Evolutionary conservation across 2,888 invertebrate genomes (phyloP).

Genomic region (Cephus rjabovi): DNA sequence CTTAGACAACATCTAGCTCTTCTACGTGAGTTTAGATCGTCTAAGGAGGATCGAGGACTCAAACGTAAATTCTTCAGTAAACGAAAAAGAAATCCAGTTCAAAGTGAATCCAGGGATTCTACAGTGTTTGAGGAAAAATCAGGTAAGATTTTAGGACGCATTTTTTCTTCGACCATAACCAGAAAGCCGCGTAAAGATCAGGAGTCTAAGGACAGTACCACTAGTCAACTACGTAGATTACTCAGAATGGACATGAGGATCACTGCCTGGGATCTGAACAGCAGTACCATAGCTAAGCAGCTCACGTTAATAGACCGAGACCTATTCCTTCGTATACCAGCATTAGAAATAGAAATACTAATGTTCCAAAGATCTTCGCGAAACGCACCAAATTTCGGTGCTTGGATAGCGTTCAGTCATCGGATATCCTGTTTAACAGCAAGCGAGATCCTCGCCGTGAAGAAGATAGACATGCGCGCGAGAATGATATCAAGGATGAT

Average conservation of each 20-base stretch:
- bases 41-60: constrained; percentile 20
- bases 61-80: constrained; percentile 36
- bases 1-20: constrained; percentile 58
- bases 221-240: constrained; percentile 58
- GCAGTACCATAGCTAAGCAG: constrained; percentile 68
- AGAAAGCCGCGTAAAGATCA: constrained; percentile 17
- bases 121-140: constrained; percentile 32
- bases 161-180: constrained; percentile 39
- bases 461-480: constrained; percentile 63
- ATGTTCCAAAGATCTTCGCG: constrained; percentile 65
- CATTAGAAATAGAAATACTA: constrained; percentile 65
- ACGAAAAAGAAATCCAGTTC: constrained; percentile 23
- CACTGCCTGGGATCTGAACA: constrained; percentile 70
- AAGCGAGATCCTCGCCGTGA: constrained; percentile 65
- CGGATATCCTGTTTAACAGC: constrained; percentile 68
- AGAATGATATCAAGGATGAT: constrained; percentile 69
- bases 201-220: constrained; percentile 12
- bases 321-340: constrained; percentile 68
- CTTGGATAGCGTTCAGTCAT: constrained; percentile 69
- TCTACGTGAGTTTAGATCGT: constrained; percentile 33
- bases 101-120: constrained; percentile 8
- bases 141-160: constrained; percentile 37
- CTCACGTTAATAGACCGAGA: constrained; percentile 70
- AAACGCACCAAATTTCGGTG: constrained; percentile 69
- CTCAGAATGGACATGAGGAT: constrained; percentile 64